Percentiles rank a stretch among this genome's conserved stretches.
Conservation (phyloP, 2,113 vertebrate species). For the Mesocricetus auratus region DNA sequence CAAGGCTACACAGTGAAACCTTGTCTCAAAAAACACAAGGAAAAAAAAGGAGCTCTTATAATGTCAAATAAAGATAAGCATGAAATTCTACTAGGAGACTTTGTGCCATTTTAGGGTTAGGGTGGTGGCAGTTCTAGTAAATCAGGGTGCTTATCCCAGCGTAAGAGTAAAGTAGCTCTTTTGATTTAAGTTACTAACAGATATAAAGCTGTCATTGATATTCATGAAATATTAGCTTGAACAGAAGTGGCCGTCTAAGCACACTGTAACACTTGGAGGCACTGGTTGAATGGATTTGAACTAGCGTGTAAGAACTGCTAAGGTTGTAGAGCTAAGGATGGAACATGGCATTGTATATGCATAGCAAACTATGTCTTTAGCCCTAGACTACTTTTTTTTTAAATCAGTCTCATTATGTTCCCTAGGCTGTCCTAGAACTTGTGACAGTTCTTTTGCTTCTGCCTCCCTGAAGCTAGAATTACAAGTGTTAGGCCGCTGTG, state of each 20-base stretch:
- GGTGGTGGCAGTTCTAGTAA: slow-evolving; percentile 5
- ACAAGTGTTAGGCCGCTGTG: background rate
- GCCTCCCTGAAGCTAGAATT: background rate
- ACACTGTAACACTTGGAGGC: background rate
- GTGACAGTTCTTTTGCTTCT: background rate
- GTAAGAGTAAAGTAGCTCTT: background rate
- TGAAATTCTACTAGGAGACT: background rate
- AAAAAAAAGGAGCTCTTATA: background rate
- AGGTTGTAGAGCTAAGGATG: background rate
- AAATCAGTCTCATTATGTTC: background rate
- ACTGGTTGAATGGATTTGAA: background rate
- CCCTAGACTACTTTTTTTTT: background rate
- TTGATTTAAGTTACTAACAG: slow-evolving; percentile 6
- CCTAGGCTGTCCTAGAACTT: background rate
- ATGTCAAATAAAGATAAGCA: background rate
- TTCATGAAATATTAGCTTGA: slow-evolving; percentile 38
- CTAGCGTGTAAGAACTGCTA: background rate
- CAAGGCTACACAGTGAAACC: background rate
- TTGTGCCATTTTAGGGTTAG: background rate
- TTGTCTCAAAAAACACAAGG: background rate
- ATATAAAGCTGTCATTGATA: background rate
- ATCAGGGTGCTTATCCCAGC: background rate
- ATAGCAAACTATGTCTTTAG: background rate
- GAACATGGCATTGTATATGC: too few relatives aligned
- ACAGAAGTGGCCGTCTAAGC: background rate